Conservation (phyloP, 2,797 vertebrate species). For the Sebastes minor region DNA sequence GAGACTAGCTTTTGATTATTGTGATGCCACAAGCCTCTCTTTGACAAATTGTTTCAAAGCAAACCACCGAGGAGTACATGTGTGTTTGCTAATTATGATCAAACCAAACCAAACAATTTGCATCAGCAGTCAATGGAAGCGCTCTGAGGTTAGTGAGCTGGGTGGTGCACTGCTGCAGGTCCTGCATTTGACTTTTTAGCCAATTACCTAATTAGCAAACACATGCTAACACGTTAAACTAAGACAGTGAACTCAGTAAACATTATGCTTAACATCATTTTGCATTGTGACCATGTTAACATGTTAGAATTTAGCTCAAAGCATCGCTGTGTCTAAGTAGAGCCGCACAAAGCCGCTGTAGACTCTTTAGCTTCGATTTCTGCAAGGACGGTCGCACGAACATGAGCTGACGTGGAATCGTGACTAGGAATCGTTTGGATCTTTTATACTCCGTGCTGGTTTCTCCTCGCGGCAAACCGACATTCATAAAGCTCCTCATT, state of each 20-base stretch:
- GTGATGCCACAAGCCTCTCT: conserved; percentile 29
- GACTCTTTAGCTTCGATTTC: not conserved
- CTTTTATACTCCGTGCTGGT: too few relatives aligned
- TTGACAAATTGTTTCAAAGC: conserved; percentile 46
- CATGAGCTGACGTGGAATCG: too few relatives aligned
- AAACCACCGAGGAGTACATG: conserved; percentile 13
- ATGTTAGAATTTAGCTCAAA: not conserved
- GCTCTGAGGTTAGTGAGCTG: conserved; percentile 19
- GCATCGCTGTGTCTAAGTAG: not conserved
- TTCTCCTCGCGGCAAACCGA: too few relatives aligned
- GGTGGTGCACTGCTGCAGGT: not conserved
- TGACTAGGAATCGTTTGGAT: too few relatives aligned
- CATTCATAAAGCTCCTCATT: too few relatives aligned
- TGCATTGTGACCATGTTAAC: not conserved
- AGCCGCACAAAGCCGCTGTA: not conserved
- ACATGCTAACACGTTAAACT: not conserved
- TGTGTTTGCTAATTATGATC: conserved; percentile 39
- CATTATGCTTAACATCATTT: not conserved
- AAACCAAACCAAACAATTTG: conserved; percentile 16
- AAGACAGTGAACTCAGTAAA: not conserved
- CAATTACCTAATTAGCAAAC: not conserved
- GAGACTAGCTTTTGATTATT: conserved; percentile 35
- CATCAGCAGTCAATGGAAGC: not conserved
- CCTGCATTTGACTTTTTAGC: not conserved
- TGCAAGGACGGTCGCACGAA: too few relatives aligned